Percentiles rank a stretch among this genome's conserved stretches.
Evolutionary conservation across 2,113 vertebrate genomes (phyloP).

Genomic region (Strix uralensis): DNA sequence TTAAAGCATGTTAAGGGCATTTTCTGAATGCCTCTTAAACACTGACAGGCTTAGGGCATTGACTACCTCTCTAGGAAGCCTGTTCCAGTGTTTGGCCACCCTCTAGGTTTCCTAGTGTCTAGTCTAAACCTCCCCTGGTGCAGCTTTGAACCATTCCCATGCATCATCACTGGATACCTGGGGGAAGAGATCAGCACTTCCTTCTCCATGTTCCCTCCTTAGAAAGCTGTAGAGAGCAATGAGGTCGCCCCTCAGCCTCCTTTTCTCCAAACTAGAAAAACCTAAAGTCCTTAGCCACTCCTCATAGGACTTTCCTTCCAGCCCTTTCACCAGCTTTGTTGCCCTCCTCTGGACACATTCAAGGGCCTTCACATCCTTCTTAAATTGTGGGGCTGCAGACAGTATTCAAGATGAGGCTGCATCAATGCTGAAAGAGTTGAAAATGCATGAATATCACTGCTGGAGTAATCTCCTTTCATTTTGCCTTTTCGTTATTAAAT

Average conservation of each 20-base stretch:
- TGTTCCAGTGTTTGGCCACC: not conserved
- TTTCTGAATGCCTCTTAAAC: not conserved
- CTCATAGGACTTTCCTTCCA: too few species aligned
- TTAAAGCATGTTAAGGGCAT: not conserved
- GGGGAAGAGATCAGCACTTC: not conserved
- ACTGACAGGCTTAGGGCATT: not conserved
- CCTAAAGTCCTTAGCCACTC: too few species aligned
- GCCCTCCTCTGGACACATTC: too few species aligned
- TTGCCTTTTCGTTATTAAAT: not conserved
- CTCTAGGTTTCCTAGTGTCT: not conserved
- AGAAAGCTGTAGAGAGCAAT: not conserved
- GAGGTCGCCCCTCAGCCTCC: too few species aligned
- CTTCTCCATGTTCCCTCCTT: not conserved
- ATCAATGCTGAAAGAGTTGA: not conserved
- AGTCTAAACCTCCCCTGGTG: not conserved
- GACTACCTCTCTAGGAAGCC: not conserved
- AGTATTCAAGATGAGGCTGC: too few species aligned
- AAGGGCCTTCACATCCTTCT: not conserved
- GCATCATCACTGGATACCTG: accelerated
- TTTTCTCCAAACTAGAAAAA: too few species aligned
- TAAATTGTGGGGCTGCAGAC: not conserved
- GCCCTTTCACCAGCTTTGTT: too few species aligned
- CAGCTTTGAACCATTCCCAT: not conserved
- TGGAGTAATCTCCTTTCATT: not conserved
- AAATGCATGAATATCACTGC: not conserved